Percentiles rank a stretch among this genome's conserved stretches.
phyloP scores from a whole-genome alignment of 1,140 invertebrate species.

The Drosophila chauvacae region DNA sequence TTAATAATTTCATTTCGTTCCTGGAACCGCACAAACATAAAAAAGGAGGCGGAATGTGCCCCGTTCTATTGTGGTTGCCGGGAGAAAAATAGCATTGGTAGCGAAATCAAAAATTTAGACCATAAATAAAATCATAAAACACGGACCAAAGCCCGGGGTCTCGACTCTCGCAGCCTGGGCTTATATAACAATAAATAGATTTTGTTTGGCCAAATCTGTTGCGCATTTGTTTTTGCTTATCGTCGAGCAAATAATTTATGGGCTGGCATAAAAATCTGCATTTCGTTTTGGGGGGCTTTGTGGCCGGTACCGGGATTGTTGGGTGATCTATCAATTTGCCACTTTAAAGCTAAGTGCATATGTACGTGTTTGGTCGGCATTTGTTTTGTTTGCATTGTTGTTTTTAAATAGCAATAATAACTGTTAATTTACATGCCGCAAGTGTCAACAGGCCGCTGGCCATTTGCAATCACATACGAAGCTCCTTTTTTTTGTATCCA shows the following conservation, averaged over 20 bases:
- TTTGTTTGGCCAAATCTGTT: constrained; percentile 71
- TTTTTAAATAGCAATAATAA: constrained; percentile 67
- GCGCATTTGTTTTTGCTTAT: constrained; percentile 72
- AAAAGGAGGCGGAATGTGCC: constrained; percentile 4
- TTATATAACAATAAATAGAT: constrained; percentile 66
- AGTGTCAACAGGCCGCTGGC: constrained; percentile 75
- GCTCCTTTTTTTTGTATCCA: constrained; percentile 32
- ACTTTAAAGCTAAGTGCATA: constrained; percentile 52
- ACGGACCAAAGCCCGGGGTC: constrained; percentile 33
- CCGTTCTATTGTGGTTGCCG: constrained; percentile 25
- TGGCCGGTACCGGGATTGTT: constrained; percentile 35
- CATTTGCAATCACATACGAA: constrained; percentile 72
- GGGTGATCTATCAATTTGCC: constrained; percentile 76
- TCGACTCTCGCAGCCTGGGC: constrained; percentile 15
- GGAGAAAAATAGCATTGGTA: constrained; percentile 14
- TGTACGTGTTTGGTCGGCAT: background rate
- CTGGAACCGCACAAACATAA: constrained; percentile 3
- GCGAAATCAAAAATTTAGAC: constrained; percentile 69
- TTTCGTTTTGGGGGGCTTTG: constrained; percentile 52
- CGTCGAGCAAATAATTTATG: constrained; percentile 68
- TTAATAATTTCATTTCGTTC: constrained; percentile 76
- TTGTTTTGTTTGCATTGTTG: constrained; percentile 35
- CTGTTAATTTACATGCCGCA: constrained; percentile 77
- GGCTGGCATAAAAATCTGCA: constrained; percentile 61
- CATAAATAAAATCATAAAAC: constrained; percentile 70